Conservation (phyloP, 2,888 invertebrate genomes). For the Argyresthia goedartella region DNA sequence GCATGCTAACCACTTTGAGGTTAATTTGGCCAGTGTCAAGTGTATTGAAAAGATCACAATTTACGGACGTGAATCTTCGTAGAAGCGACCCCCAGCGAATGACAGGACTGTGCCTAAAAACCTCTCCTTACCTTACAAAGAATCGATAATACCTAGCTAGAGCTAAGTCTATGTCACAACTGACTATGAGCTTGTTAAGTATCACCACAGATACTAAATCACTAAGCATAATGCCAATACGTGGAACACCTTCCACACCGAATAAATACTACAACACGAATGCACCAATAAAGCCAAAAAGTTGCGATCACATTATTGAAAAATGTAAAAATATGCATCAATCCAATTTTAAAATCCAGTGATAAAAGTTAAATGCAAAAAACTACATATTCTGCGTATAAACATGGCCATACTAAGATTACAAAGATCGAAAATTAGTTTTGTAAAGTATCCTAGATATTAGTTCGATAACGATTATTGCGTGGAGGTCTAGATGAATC, state of each 20-base stretch:
- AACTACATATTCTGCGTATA: conserved; percentile 27
- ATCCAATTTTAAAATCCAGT: conserved; percentile 45
- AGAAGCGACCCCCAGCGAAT: too few species aligned
- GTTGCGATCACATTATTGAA: conserved; percentile 19
- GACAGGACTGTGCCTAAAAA: not conserved
- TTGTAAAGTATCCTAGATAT: not conserved
- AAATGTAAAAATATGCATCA: conserved; percentile 47
- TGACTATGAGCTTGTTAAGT: conserved; percentile 62
- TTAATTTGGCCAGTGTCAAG: too few species aligned
- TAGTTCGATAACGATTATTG: too few species aligned
- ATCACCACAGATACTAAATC: too few species aligned
- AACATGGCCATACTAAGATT: conserved; percentile 23
- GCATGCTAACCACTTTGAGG: too few species aligned
- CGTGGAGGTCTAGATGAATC: too few species aligned
- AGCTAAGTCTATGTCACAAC: conserved; percentile 61
- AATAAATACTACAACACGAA: conserved; percentile 15
- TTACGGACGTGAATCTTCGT: too few species aligned
- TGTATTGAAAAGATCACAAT: too few species aligned
- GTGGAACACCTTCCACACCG: conserved; percentile 9
- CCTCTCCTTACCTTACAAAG: not conserved
- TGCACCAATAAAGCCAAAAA: conserved; percentile 40
- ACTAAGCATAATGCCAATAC: conserved; percentile 50
- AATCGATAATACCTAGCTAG: conserved; percentile 42
- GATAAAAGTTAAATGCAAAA: not conserved
- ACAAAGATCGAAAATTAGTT: not conserved